phyloP scores from a whole-genome alignment of 2,797 vertebrate genomes.

The Tarsius wallacei region DNA sequence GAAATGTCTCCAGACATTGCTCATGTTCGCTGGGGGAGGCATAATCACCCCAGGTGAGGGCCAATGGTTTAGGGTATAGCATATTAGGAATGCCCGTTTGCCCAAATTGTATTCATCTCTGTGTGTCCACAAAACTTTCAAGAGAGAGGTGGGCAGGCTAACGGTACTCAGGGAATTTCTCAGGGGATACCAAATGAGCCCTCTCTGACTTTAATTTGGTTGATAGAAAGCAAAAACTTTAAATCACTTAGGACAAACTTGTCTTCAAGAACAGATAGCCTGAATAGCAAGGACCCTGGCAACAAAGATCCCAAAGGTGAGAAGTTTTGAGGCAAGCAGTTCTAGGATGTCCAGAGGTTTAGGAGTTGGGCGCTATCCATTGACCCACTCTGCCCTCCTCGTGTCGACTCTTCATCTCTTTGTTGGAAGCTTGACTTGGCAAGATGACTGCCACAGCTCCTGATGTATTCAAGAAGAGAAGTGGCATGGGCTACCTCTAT shows the following conservation, averaged over 20 bases:
- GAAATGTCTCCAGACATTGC: background rate
- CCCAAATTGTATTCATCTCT: rapidly evolving
- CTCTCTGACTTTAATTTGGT: background rate
- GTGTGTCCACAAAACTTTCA: no score
- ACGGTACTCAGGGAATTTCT: rapidly evolving
- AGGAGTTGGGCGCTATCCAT: background rate
- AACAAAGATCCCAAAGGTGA: rapidly evolving
- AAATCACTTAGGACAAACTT: background rate
- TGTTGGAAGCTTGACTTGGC: background rate
- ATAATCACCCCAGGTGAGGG: no score
- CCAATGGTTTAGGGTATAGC: rapidly evolving
- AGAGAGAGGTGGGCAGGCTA: rapidly evolving
- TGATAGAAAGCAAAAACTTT: background rate
- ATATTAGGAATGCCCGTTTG: rapidly evolving
- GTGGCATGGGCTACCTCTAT: background rate
- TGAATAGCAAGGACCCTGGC: background rate
- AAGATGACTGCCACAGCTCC: background rate
- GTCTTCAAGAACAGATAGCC: background rate
- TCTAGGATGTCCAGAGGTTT: background rate
- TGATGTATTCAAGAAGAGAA: background rate
- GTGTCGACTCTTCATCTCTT: no score
- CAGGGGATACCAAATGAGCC: rapidly evolving
- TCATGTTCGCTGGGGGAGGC: background rate
- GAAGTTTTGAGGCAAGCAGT: background rate
- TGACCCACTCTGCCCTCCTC: background rate